Conservation (phyloP, 2,888 invertebrate species). For the Himalopsyche tibetana region DNA sequence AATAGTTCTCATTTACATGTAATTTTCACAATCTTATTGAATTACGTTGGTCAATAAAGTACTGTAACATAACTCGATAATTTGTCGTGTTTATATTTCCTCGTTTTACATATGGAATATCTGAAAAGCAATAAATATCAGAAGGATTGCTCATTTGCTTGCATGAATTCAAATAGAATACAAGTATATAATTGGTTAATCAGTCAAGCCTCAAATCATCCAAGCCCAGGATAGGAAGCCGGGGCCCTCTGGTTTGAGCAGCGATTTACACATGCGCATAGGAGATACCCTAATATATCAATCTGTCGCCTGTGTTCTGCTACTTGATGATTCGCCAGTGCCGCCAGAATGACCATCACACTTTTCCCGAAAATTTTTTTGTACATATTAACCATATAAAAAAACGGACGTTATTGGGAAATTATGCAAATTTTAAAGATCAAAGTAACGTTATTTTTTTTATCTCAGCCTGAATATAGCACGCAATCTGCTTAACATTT, state of each 20-base stretch:
- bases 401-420: too few relatives aligned
- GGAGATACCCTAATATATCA: conserved; percentile 44
- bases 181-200: conserved; percentile 51
- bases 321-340: conserved; percentile 6
- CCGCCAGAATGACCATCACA: not conserved
- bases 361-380: too few relatives aligned
- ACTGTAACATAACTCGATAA: too few relatives aligned
- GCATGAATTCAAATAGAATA: conserved; percentile 47
- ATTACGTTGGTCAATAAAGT: too few relatives aligned
- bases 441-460: too few relatives aligned
- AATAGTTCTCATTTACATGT: too few relatives aligned
- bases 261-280: conserved; percentile 42
- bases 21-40: too few relatives aligned
- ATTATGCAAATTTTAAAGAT: too few relatives aligned
- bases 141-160: not conserved
- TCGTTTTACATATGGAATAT: not conserved
- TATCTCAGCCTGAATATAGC: too few relatives aligned
- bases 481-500: too few relatives aligned
- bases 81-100: too few relatives aligned
- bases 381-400: too few relatives aligned
- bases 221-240: conserved; percentile 34
- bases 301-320: conserved; percentile 42
- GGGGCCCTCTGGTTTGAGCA: conserved; percentile 28
- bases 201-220: conserved; percentile 49
- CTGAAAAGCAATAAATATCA: conserved; percentile 36